Base-by-base conservation (phyloP, 2,888 invertebrate genomes). In the Hirudinaria manillensis region DNA sequence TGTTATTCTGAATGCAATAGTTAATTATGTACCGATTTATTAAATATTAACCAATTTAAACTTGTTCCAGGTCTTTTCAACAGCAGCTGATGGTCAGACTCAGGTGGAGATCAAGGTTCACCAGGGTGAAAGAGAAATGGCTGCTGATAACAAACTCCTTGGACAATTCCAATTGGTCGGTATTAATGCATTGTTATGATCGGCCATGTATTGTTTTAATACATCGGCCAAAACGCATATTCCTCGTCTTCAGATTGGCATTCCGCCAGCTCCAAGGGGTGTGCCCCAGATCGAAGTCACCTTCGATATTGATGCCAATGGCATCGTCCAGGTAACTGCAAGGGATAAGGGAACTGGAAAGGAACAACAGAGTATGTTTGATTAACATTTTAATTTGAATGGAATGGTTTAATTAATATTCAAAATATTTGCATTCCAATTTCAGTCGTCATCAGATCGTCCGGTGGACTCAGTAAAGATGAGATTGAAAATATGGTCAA, bases 401-500 rank as follows among this genome's bases (percentile, higher is more conserved):
- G n/a, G n/a, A n/a, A n/a, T n/a, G n/a, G n/a, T n/a, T n/a, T n/a
- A n/a, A n/a, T n/a, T n/a, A n/a, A n/a, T n/a, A n/a, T n/a, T n/a
- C n/a, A n/a, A n/a, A n/a, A n/a, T n/a, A n/a, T n/a, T 45, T 45
- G 10, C 45, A 45, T 45, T 10, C 45, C 45, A 45, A 38, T 27
- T 16, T 24, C 88, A 93, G 93, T 96, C 87, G 93, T 98, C 7
- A 99, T 99, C 86, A 98, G 98, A 85, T 98, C 98, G 0, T 96
- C 96, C 45, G 99, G 99, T 82, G 99, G 99, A 78, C 88, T 99
- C 19, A 95, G 94, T 84, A 98, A 99, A 87, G 99, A 99, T 84
- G 98, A 99, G 87, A 99, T 99, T 82, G 99, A 99, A 87, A 99
- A 99, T 87, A 99, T 99, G 99, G 93, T 99, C 76, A 93, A 92